Percentiles rank a stretch among this genome's conserved stretches.
phyloP scores from a whole-genome alignment of 2,888 invertebrate genomes.

The Flexamia atlantica region DNA sequence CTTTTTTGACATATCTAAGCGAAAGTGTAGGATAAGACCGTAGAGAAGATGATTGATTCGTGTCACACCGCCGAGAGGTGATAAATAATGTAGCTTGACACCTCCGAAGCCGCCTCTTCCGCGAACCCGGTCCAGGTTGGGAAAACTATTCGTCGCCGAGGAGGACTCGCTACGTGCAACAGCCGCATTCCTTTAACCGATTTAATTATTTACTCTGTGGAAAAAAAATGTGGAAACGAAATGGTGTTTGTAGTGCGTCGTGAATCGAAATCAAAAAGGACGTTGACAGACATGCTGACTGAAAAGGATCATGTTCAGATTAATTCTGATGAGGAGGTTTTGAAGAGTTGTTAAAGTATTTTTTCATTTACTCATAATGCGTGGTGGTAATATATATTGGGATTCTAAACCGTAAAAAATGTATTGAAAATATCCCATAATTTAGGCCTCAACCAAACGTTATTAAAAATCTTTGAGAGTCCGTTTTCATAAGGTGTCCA shows the following conservation, averaged over 20 bases:
- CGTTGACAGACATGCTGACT: too few relatives aligned
- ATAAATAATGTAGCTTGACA: constrained; percentile 12
- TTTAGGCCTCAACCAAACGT: too few relatives aligned
- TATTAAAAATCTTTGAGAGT: too few relatives aligned
- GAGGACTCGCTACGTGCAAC: not conserved
- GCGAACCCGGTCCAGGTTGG: not conserved
- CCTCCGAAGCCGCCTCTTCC: not conserved
- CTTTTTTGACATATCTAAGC: too few relatives aligned
- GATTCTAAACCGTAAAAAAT: too few relatives aligned
- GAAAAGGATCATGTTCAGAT: too few relatives aligned
- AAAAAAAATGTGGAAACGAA: not conserved
- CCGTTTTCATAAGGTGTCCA: too few relatives aligned
- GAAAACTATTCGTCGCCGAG: not conserved
- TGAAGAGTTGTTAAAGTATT: too few relatives aligned
- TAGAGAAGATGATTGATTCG: not conserved
- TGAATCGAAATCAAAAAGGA: not conserved
- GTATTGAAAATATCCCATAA: too few relatives aligned
- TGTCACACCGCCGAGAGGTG: not conserved
- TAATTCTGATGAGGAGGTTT: too few relatives aligned
- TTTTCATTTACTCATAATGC: too few relatives aligned
- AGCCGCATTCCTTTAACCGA: not conserved
- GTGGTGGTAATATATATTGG: too few relatives aligned
- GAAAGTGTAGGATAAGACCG: not conserved
- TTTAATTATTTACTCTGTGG: not conserved
- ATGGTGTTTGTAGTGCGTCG: not conserved